Conservation (phyloP, 2,888 invertebrate species). For the Trachelus tabidus region DNA sequence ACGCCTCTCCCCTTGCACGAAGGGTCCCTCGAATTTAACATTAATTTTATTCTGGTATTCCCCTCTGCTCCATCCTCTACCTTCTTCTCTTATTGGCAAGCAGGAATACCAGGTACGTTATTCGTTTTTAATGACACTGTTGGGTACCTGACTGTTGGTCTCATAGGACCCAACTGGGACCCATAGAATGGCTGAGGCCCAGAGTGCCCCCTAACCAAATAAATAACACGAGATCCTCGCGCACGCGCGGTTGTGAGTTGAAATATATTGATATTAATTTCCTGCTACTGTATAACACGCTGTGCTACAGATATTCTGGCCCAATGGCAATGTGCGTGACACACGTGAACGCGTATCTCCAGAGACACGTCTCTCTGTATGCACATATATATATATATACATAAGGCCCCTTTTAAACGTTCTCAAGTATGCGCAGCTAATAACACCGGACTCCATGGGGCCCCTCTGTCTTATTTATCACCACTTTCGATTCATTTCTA, state of each 20-base stretch:
- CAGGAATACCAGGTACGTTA: slow-evolving; percentile 5
- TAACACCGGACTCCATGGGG: neutral
- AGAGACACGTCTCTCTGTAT: neutral
- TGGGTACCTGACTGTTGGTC: neutral
- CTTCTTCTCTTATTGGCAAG: neutral
- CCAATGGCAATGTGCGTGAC: neutral
- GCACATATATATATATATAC: no score
- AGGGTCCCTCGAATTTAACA: slow-evolving; percentile 1
- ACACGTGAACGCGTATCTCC: neutral
- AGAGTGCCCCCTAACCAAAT: slow-evolving; percentile 10
- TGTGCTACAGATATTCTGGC: slow-evolving; percentile 46
- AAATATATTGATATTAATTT: slow-evolving; percentile 24
- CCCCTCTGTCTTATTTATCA: slow-evolving; percentile 6
- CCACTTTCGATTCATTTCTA: neutral
- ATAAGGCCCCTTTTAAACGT: neutral
- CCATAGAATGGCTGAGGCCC: neutral
- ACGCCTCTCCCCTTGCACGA: neutral
- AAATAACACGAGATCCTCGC: slow-evolving; percentile 18
- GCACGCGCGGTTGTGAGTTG: slow-evolving; percentile 16
- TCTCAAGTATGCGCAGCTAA: neutral
- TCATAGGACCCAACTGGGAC: neutral
- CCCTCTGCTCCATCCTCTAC: neutral
- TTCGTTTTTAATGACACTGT: slow-evolving; percentile 17
- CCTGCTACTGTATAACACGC: slow-evolving; percentile 25
- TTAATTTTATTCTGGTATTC: slow-evolving; percentile 1